phyloP scores from a whole-genome alignment of 2,113 vertebrate genomes.

The Cranoglanis bouderius region DNA sequence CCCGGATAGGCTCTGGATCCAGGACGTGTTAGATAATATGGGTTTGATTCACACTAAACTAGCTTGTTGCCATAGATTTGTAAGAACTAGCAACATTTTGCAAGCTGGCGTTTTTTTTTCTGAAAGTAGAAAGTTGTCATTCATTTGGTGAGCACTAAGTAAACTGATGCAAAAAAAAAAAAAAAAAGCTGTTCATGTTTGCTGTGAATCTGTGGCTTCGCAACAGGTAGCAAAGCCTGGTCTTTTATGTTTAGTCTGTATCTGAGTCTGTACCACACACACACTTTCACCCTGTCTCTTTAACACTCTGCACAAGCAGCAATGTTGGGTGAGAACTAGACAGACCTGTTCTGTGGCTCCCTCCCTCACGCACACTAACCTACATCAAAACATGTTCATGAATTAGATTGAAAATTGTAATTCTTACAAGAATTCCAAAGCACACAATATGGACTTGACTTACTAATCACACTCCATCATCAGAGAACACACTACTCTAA shows the following conservation, averaged over 20 bases:
- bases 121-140: not conserved
- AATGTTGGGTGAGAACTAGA: not conserved
- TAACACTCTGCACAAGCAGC: not conserved
- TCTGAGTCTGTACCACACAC: not conserved
- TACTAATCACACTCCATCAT: not conserved
- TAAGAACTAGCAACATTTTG: not conserved
- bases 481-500: not conserved
- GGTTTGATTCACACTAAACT: not conserved
- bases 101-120: not conserved
- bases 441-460: not conserved
- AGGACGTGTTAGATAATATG: not conserved
- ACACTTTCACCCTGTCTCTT: not conserved
- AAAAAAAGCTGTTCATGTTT: not conserved
- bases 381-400: not conserved
- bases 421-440: not conserved
- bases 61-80: not conserved
- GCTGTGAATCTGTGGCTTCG: not conserved
- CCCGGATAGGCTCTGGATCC: not conserved
- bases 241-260: not conserved
- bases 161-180: not conserved
- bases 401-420: not conserved
- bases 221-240: not conserved
- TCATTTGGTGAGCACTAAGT: not conserved
- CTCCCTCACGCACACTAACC: not conserved
- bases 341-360: constrained; percentile 28